A percentile compares a stretch with the other conserved stretches of the same genome.
Conservation (phyloP, 2,888 invertebrate species). For the Athripsodes cinereus region DNA sequence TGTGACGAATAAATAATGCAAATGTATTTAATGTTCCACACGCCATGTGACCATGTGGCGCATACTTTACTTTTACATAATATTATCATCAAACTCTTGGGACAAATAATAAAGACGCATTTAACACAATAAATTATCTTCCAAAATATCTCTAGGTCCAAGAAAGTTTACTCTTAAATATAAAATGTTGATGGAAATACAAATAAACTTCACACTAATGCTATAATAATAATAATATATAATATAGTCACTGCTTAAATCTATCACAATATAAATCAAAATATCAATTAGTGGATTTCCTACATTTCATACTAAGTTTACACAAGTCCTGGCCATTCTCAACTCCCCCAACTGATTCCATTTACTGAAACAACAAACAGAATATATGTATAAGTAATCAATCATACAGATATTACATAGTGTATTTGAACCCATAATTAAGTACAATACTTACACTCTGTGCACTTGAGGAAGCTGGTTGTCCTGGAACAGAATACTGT, state of each 20-base stretch:
- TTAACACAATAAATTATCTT: constrained; percentile 27
- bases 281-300: constrained; percentile 20
- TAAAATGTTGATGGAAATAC: constrained; percentile 22
- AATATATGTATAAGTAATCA: background rate
- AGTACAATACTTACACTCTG: constrained; percentile 38
- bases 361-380: constrained; percentile 23
- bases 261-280: constrained; percentile 26
- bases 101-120: constrained; percentile 24
- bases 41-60: constrained; percentile 11
- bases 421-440: too few relatives aligned
- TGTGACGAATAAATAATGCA: constrained; percentile 25
- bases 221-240: background rate
- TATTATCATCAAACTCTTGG: constrained; percentile 17
- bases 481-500: constrained; percentile 64
- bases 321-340: constrained; percentile 25
- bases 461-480: constrained; percentile 37
- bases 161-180: constrained; percentile 24
- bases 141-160: constrained; percentile 25
- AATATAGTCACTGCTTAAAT: constrained; percentile 25
- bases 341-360: constrained; percentile 2
- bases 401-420: too few relatives aligned
- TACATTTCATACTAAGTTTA: constrained; percentile 22
- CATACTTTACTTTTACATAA: constrained; percentile 17
- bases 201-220: constrained; percentile 26
- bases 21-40: constrained; percentile 25